phyloP scores from a whole-genome alignment of 1,140 invertebrate genomes.

The Zaprionus ornatus region DNA sequence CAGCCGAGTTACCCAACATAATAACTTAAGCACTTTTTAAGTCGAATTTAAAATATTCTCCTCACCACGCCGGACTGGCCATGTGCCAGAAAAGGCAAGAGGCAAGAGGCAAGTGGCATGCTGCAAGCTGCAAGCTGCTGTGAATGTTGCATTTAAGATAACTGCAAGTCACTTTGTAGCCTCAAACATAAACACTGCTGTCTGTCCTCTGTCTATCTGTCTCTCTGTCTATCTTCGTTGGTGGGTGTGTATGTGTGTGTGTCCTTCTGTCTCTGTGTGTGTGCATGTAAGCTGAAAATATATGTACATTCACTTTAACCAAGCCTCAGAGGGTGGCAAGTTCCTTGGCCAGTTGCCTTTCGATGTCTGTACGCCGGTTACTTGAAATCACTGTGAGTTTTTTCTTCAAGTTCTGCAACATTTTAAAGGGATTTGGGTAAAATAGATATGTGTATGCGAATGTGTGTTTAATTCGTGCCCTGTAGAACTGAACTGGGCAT shows the following conservation, averaged over 20 bases:
- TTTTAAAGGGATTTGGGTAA: neutral
- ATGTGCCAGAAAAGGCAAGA: slow-evolving; percentile 16
- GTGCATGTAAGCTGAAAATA: neutral
- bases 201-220: neutral
- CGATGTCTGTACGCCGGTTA: neutral
- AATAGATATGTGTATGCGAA: neutral
- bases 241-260: neutral
- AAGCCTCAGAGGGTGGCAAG: neutral
- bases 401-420: neutral
- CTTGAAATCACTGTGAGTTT: neutral
- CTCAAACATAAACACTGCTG: neutral
- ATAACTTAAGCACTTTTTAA: slow-evolving; percentile 76
- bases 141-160: slow-evolving; percentile 59
- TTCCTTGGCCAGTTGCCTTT: neutral
- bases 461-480: neutral
- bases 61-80: slow-evolving; percentile 29
- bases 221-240: neutral
- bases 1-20: slow-evolving; percentile 40
- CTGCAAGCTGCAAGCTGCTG: slow-evolving; percentile 18
- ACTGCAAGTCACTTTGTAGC: slow-evolving; percentile 40
- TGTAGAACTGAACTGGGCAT: too few relatives aligned
- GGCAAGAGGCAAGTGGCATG: neutral
- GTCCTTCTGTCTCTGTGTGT: neutral
- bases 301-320: neutral
- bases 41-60: slow-evolving; percentile 65